Evolutionary conservation across 1,140 invertebrate species (phyloP).

Genomic region (Littorina saxatilis): DNA sequence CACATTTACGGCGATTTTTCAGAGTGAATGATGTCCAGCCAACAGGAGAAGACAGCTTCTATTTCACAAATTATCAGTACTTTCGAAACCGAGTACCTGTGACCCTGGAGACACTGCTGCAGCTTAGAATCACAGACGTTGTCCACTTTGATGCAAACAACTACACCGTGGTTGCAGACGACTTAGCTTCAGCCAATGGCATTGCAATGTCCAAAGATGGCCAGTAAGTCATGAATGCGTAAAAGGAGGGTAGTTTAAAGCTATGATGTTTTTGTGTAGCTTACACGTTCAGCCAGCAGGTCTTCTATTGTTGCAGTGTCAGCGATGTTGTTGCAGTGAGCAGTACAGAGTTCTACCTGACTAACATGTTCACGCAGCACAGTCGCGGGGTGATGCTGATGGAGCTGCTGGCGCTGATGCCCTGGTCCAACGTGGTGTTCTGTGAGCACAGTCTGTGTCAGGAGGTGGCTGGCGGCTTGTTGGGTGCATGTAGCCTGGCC

Average conservation of each 20-base stretch:
- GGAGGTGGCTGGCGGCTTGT: neutral
- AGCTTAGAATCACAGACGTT: constrained; percentile 48
- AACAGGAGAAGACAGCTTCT: constrained; percentile 61
- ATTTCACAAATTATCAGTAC: constrained; percentile 57
- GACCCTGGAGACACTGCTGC: constrained; percentile 34
- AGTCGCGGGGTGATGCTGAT: constrained; percentile 35
- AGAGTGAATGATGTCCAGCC: constrained; percentile 61
- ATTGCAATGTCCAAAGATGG: constrained; percentile 51
- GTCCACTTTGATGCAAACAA: constrained; percentile 55
- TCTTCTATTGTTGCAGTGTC: neutral
- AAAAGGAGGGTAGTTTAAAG: too few relatives aligned
- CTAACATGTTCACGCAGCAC: constrained; percentile 26
- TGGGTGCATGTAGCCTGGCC: constrained; percentile 16
- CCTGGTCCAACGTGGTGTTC: constrained; percentile 37
- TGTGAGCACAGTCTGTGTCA: constrained; percentile 20
- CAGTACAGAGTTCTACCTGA: neutral
- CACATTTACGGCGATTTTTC: too few relatives aligned
- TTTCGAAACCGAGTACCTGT: neutral
- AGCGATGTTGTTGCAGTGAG: constrained; percentile 18
- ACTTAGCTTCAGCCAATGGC: constrained; percentile 53
- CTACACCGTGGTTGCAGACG: constrained; percentile 42
- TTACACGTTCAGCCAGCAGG: too few relatives aligned
- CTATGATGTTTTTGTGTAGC: neutral
- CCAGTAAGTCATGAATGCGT: constrained; percentile 42
- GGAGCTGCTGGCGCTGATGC: constrained; percentile 40